Conservation (phyloP, 1,140 invertebrate genomes). For the Drosophila murphyi region DNA sequence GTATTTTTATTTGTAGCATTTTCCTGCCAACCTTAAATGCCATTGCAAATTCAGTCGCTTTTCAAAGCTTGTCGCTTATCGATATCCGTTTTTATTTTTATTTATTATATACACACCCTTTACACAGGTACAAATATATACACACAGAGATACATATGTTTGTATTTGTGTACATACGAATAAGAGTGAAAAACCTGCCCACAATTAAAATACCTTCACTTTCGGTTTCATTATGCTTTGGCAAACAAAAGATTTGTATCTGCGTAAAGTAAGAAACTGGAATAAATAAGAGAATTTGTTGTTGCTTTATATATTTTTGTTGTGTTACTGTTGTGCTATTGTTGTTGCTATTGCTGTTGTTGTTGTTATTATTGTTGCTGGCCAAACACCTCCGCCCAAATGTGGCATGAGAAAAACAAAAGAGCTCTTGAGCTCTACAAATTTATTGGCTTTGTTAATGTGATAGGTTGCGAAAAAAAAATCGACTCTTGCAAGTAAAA, state of each 20-base stretch:
- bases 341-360: not conserved
- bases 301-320: conserved; percentile 15
- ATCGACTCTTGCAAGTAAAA: conserved; percentile 32
- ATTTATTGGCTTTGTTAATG: conserved; percentile 61
- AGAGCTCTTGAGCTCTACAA: conserved; percentile 47
- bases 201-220: conserved; percentile 70
- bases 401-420: conserved; percentile 56
- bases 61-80: conserved; percentile 3
- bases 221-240: conserved; percentile 60
- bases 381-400: conserved; percentile 64
- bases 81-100: conserved; percentile 22
- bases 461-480: conserved; percentile 47
- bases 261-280: conserved; percentile 55
- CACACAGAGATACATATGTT: not conserved
- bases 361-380: conserved; percentile 26
- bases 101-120: conserved; percentile 6
- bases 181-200: conserved; percentile 49
- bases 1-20: not conserved
- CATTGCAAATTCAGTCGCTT: not conserved
- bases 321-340: no score
- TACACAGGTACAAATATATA: conserved; percentile 13
- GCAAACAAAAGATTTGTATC: conserved; percentile 63
- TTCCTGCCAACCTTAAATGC: not conserved
- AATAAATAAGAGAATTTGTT: conserved; percentile 58
- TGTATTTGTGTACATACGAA: conserved; percentile 20